Base-by-base conservation (phyloP, 2,888 invertebrate species). In the Thelaira solivaga region DNA sequence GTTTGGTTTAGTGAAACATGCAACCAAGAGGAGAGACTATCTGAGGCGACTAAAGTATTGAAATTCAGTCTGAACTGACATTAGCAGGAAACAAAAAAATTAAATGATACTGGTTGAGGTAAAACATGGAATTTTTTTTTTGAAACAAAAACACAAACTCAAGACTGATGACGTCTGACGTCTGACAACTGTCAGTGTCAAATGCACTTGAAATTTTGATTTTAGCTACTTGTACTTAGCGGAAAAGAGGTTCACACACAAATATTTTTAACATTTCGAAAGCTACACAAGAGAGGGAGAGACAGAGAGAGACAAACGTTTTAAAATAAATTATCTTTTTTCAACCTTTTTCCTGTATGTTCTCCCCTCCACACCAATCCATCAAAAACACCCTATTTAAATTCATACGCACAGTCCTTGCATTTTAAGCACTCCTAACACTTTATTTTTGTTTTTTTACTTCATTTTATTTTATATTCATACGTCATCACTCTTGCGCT, bases 101-200 rank as follows among this genome's bases (percentile, higher is more conserved):
- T n/a, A n/a, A n/a, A n/a, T n/a, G n/a, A n/a, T n/a, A n/a, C n/a
- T n/a, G n/a, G n/a, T n/a, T n/a, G n/a, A n/a, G n/a, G n/a, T n/a
- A 45, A 31, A 20, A n/a, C n/a, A 43, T 2, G 20, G 13, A 31
- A 59, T n/a, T n/a, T 26, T 13, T 47, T 8, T 26, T 1, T 3
- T 43, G 10, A 16, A 26, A 26, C 18, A 31, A 11, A 8, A 83
- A 72, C 81, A 83, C 81, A 84, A 86, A 82, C 77, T 84, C 82
- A 85, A 13, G 16, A 11, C 59, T 43, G 24, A 34, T 83, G 85
- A 22, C n/a, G 45, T 11, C 22, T 47, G 18, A 43, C 13, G 51
- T n/a, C 29, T 11, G 55, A 55, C 85, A 84, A 83, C 86, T 87
- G 86, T 85, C 86, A 87, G 83, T 86, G 86, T 85, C 85, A 85